Conservation (phyloP, 1,140 invertebrate species). For the Grapholita molesta region DNA sequence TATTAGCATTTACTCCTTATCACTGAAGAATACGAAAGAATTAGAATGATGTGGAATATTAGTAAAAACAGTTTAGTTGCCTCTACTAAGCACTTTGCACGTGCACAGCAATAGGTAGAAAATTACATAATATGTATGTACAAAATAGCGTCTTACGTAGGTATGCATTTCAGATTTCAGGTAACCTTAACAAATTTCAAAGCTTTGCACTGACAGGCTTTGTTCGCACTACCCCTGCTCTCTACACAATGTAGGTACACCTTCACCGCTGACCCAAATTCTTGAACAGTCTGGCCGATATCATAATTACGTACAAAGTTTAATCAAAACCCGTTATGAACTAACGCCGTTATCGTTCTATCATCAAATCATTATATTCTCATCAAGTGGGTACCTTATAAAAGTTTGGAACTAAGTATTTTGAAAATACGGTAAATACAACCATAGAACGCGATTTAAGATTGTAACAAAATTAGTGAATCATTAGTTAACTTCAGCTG, state of each 20-base stretch:
- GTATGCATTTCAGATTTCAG: background rate
- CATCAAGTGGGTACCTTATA: background rate
- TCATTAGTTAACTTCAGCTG: no score
- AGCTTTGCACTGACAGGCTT: background rate
- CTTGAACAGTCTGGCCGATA: background rate
- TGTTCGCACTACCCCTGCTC: background rate
- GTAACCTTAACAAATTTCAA: background rate
- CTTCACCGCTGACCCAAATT: background rate
- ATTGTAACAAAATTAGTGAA: no score
- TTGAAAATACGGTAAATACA: no score
- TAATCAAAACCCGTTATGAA: conserved; percentile 8
- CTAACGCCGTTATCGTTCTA: background rate
- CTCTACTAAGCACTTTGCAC: no score
- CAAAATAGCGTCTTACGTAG: background rate
- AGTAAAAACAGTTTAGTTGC: no score
- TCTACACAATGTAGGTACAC: background rate
- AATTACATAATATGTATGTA: background rate
- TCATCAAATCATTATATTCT: conserved; percentile 10
- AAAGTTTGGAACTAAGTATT: background rate
- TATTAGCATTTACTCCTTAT: no score
- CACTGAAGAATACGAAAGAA: no score
- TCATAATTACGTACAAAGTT: conserved; percentile 11
- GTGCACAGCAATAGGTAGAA: no score
- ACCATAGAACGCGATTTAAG: no score
- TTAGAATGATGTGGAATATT: no score